Evolutionary conservation across 1,140 invertebrate genomes (phyloP), one percentile per base, ranked within the genome.

Genomic region (Scaptodrosophila lebanonensis): DNA sequence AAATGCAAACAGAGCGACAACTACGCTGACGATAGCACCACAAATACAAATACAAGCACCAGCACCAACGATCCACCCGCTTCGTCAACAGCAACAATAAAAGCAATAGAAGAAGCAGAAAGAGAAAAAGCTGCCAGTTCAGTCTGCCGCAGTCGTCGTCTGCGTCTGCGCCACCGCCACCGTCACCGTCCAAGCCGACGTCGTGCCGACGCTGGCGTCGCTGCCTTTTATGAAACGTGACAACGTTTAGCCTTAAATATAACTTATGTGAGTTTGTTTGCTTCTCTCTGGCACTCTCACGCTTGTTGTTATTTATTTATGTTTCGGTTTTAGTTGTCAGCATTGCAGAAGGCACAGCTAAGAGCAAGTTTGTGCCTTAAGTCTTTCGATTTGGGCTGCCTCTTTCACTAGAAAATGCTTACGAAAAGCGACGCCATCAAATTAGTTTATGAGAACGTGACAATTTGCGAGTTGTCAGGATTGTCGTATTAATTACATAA

Each of bases 1-100:
- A 82, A 82, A 82, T 82, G 75, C 75, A 82, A 82, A 83, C 75
- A 76, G 51, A 76, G n/a, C 35, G n/a, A n/a, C n/a, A n/a, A n/a
- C n/a, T n/a, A n/a, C n/a, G n/a, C n/a, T n/a, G n/a, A n/a, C n/a
- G n/a, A n/a, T n/a, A n/a, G n/a, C n/a, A 61, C 42, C 47, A 63
- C 57, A 62, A 47, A 51, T 30, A 43, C 57, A 32, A 27, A 25
- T 27, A 53, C 48, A 36, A n/a, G n/a, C n/a, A n/a, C n/a, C n/a
- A n/a, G n/a, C 32, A 11, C 3, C 32, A 35, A 29, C 3, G 32
- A 9, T 4, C 32, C n/a, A 35, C 32, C 32, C 32, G 32, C 32
- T n/a, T n/a, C n/a, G n/a, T n/a, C n/a, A n/a, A n/a, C n/a, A n/a
- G n/a, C n/a, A n/a, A n/a, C n/a, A n/a, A n/a, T n/a, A n/a, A n/a